Conservation (phyloP, 1,140 invertebrate genomes). For the Hesperophylax magnus region DNA sequence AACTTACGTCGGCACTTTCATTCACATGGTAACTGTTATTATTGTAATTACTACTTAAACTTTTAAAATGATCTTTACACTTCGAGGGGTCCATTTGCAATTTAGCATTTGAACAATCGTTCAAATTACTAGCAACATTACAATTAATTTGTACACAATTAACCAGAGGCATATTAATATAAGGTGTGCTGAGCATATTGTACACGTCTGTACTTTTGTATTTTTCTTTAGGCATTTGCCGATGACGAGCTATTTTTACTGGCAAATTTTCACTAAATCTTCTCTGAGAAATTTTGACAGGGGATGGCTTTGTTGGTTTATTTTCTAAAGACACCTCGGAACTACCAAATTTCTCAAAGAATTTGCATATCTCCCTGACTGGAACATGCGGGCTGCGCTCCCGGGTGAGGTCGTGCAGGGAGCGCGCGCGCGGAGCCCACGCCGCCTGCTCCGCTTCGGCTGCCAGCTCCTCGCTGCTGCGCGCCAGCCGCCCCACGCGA, state of each 20-base stretch:
- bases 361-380: slow-evolving; percentile 74
- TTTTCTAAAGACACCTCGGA: slow-evolving; percentile 22
- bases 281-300: background rate
- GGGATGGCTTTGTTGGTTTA: background rate
- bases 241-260: slow-evolving; percentile 5
- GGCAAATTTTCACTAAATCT: slow-evolving; percentile 41
- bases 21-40: background rate
- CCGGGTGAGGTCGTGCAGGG: slow-evolving; percentile 73
- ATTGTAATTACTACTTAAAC: too few species aligned
- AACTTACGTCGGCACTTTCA: background rate
- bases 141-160: slow-evolving; percentile 9
- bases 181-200: background rate
- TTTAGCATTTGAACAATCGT: background rate
- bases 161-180: background rate
- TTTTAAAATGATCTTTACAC: background rate
- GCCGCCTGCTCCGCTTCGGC: slow-evolving; percentile 60
- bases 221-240: background rate
- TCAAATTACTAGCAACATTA: background rate
- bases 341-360: slow-evolving; percentile 68
- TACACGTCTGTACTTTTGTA: slow-evolving; percentile 17
- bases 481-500: slow-evolving; percentile 67
- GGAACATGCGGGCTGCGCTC: slow-evolving; percentile 61
- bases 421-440: slow-evolving; percentile 70
- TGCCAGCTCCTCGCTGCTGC: slow-evolving; percentile 65
- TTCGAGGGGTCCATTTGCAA: background rate